phyloP scores from a whole-genome alignment of 2,888 invertebrate genomes.

The Scaeva pyrastri region DNA sequence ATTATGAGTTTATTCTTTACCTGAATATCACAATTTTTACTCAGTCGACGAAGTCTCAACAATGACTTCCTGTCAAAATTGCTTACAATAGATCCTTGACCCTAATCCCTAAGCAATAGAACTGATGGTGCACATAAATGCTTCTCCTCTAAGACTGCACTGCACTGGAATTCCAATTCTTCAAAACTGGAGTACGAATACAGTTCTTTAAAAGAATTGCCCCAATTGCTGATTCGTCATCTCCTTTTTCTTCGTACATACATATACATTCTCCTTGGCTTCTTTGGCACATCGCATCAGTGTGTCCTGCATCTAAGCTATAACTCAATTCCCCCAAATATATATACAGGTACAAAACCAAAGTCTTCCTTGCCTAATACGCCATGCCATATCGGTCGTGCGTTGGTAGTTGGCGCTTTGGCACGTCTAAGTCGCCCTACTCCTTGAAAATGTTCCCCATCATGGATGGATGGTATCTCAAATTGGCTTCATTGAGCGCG shows the following conservation, averaged over 20 bases:
- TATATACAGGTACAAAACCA: no score
- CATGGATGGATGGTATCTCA: constrained; percentile 20
- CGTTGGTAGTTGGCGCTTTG: neutral
- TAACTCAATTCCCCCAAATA: constrained; percentile 26
- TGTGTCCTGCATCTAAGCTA: neutral
- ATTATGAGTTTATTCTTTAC: no score
- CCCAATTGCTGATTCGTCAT: neutral
- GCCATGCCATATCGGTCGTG: neutral
- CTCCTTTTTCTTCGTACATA: neutral
- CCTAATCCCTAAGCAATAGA: neutral
- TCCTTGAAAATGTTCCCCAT: constrained; percentile 37
- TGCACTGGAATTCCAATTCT: neutral
- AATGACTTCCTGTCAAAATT: no score
- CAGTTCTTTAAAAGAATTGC: neutral
- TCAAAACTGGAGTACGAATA: no score
- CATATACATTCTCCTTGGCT: neutral
- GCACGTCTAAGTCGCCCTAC: neutral
- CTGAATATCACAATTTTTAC: no score
- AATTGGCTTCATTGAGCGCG: constrained; percentile 63
- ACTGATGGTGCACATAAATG: neutral
- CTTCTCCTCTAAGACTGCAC: neutral
- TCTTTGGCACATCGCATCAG: neutral
- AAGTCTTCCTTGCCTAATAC: constrained; percentile 21
- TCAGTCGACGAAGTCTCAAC: no score
- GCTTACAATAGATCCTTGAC: neutral